Conservation (phyloP, 2,113 vertebrate species). For the Rhabdomys dilectus region DNA sequence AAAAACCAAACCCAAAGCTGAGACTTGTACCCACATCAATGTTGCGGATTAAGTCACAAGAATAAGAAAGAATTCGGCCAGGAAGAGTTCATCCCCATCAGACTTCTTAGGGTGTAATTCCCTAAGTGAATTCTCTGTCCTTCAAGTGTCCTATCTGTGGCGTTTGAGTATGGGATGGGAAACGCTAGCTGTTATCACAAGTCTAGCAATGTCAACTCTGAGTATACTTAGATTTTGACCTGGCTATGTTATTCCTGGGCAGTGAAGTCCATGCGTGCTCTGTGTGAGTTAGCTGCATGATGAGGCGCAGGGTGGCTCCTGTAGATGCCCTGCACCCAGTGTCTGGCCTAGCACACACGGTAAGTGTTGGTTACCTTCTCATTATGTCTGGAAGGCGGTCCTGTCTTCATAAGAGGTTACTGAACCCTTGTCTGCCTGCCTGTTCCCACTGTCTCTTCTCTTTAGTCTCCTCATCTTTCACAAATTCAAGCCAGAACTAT, state of each 20-base stretch:
- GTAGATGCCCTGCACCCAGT: neutral
- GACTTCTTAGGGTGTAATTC: neutral
- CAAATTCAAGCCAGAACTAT: neutral
- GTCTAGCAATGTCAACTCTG: neutral
- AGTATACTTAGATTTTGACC: neutral
- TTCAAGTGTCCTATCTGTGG: neutral
- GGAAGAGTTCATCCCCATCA: neutral
- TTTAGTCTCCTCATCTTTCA: neutral
- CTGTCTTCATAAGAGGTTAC: neutral
- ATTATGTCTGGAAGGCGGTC: neutral
- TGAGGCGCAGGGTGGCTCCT: fast-evolving
- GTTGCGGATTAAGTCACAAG: constrained; percentile 24
- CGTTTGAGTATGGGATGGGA: neutral
- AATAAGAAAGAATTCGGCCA: neutral
- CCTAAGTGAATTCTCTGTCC: neutral
- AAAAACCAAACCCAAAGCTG: constrained; percentile 20
- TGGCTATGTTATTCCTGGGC: neutral
- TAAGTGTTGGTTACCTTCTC: neutral
- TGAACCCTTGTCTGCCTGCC: neutral
- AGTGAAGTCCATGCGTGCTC: neutral
- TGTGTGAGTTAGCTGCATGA: neutral
- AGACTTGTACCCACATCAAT: neutral
- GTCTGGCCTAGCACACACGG: neutral
- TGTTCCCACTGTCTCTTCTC: neutral
- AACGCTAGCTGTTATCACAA: neutral